These are phyloP conservation scores for Crambe crambe DNA, from an alignment of 37 sponge, comb jelly and placozoan genomes.

Conservation along the genomic window DNA sequence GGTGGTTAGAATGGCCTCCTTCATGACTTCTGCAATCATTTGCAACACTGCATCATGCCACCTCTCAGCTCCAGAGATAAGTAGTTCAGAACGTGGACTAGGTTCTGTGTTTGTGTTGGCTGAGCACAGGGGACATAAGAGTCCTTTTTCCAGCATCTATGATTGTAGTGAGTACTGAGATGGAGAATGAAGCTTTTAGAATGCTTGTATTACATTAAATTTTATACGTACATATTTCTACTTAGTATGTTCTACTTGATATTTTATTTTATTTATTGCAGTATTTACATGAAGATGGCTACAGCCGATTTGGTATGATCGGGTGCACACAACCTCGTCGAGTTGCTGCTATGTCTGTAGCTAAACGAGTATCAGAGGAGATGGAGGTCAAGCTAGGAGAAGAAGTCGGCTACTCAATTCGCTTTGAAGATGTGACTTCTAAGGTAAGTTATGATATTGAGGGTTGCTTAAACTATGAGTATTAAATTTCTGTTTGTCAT, in stretches of 20 bases:
- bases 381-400: constrained; percentile 87
- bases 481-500: no score
- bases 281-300: constrained; percentile 97
- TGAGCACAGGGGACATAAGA: no score
- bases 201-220: background rate
- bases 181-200: background rate
- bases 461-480: background rate
- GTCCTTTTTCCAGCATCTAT: no score
- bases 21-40: no score
- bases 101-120: no score
- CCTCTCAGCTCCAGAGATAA: no score
- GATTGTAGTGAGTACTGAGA: no score
- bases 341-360: constrained; percentile 99
- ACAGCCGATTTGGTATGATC: constrained; percentile 89
- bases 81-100: no score
- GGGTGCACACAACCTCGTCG: constrained; percentile 99
- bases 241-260: no score
- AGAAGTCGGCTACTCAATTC: constrained; percentile 96
- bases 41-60: no score
- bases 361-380: constrained; percentile 97
- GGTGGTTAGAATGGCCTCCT: no score
- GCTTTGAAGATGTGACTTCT: constrained; percentile 98
- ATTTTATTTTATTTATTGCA: constrained; percentile 29
- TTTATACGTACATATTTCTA: background rate
- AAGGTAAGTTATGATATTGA: constrained; percentile 45